Base-by-base conservation (phyloP, 2,888 invertebrate genomes). In the Augochlorella aurata region DNA sequence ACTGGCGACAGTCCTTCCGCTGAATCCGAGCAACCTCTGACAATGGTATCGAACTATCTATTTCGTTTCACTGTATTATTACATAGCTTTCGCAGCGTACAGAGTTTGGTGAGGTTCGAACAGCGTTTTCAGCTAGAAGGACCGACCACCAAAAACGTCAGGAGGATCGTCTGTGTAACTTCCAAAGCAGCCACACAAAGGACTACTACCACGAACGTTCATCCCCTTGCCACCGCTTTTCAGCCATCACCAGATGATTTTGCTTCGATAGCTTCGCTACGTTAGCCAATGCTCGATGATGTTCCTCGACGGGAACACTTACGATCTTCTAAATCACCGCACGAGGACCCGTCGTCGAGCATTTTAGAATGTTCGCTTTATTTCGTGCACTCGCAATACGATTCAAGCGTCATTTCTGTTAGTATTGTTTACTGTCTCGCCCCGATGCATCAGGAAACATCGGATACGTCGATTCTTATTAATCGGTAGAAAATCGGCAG, bases 341-440 rank as follows among this genome's bases (percentile, higher is more conserved):
- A 8, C 44, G 16, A 49, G 49, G 45, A 24, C 10, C 1, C 9
- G 24, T 75, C 78, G 67, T 71, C 76, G 79, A 83, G 71, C 83
- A 84, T 61, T 58, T 49, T 5, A n/a, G 18, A 18, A 54, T 52
- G 72, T 81, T 77, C 72, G 70, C 70, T 81, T 82, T 84, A 85
- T 85, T 83, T 88, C 88, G 80, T 84, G 85, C 87, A 82, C 85
- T 77, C 67, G 38, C 44, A 72, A 54, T 77, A 75, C 76, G 38
- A 71, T 71, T 79, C 69, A 80, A 85, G 82, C 85, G 69, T 66
- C 65, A 79, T 70, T 74, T 86, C 67, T 73, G 82, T 88, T 84
- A 87, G 82, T 85, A 88, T 47, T 38, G 73, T 70, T 61, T 79
- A 69, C 69, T 76, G 63, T 45, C 1, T n/a, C 65, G 52, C 65